These are phyloP conservation scores for Heterocephalus glaber DNA, from an alignment of 2,113 vertebrate genomes.

Conservation along the genomic window DNA sequence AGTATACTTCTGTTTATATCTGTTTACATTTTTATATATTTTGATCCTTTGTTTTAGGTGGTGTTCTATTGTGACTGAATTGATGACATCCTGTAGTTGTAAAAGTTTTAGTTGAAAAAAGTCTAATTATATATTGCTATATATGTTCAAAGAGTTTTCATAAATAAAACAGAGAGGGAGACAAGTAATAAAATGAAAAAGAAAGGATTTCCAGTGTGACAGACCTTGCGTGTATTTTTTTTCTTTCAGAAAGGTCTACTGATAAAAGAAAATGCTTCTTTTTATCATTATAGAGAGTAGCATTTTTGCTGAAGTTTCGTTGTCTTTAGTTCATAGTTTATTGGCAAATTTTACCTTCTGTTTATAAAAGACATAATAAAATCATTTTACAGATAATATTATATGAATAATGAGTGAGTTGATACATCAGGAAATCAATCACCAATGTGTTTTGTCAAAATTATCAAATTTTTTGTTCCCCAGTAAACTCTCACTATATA, in stretches of 20 bases:
- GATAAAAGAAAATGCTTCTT: neutral
- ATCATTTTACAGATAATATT: neutral
- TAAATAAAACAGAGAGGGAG: neutral
- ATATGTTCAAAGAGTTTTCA: conserved; percentile 2
- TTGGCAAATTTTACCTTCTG: neutral
- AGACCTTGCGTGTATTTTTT: neutral
- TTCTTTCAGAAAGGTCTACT: neutral
- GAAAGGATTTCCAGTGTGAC: neutral
- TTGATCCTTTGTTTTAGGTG: neutral
- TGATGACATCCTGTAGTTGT: conserved; percentile 3
- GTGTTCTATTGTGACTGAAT: neutral
- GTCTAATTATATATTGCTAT: neutral
- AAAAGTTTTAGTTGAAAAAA: neutral
- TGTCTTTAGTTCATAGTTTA: neutral
- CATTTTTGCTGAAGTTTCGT: neutral
- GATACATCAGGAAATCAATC: conserved; percentile 22
- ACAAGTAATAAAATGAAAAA: neutral
- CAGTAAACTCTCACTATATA: neutral
- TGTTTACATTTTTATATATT: conserved; percentile 15
- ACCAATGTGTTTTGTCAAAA: neutral
- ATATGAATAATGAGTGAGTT: conserved; percentile 13
- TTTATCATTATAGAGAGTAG: neutral
- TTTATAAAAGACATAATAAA: neutral
- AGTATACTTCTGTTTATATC: neutral
- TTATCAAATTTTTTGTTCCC: neutral